Conservation (phyloP, 1,140 invertebrate species). For the Drosophila varians region DNA sequence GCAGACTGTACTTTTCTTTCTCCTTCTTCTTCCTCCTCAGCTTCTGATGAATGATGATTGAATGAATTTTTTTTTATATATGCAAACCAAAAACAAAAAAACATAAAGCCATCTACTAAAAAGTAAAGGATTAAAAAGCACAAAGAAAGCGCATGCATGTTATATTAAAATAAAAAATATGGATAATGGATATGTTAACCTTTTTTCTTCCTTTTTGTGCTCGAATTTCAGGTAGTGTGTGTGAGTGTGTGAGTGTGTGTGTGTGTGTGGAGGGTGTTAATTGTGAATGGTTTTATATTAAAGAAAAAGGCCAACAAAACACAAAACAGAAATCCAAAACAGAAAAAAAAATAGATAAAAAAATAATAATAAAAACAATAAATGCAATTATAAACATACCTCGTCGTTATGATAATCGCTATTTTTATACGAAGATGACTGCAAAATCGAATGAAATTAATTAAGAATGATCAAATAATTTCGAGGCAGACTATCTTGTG, state of each 20-base stretch:
- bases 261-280: background rate
- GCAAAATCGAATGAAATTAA: constrained; percentile 69
- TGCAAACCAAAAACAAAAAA: constrained; percentile 8
- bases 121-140: background rate
- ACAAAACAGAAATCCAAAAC: constrained; percentile 4
- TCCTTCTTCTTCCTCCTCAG: constrained; percentile 45
- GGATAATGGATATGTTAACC: constrained; percentile 10
- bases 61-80: constrained; percentile 35
- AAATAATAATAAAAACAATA: constrained; percentile 39
- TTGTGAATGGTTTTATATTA: too few species aligned
- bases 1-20: constrained; percentile 48
- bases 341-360: constrained; percentile 1
- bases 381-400: constrained; percentile 69
- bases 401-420: constrained; percentile 72
- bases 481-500: constrained; percentile 18
- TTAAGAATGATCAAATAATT: constrained; percentile 56
- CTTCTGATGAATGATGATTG: constrained; percentile 51
- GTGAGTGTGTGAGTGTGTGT: constrained; percentile 4
- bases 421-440: constrained; percentile 78
- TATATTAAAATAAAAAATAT: constrained; percentile 5
- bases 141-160: constrained; percentile 24
- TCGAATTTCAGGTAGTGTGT: background rate
- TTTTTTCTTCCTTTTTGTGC: constrained; percentile 6
- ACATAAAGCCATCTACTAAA: background rate
- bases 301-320: background rate